phyloP scores from a whole-genome alignment of 1,140 invertebrate species.

The Orchesella cincta region DNA sequence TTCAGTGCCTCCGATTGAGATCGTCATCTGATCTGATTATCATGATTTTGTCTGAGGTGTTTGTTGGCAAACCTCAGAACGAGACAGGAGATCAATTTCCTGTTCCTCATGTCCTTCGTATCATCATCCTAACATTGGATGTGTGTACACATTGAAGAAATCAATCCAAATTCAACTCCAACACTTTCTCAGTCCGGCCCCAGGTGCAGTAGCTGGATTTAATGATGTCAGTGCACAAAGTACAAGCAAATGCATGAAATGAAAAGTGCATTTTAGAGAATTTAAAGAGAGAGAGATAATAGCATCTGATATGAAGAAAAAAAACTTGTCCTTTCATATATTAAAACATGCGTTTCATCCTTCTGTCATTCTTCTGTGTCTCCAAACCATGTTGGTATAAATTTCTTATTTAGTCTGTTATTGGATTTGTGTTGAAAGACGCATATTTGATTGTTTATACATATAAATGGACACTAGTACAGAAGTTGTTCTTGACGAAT shows the following conservation, averaged over 20 bases:
- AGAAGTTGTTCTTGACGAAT: not conserved
- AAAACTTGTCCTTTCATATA: constrained; percentile 11
- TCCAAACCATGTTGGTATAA: not conserved
- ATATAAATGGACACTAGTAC: too few species aligned
- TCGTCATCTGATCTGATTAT: not conserved
- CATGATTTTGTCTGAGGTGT: not conserved
- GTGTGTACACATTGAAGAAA: not conserved
- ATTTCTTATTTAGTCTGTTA: not conserved
- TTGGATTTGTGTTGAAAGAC: not conserved
- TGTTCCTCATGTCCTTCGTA: not conserved
- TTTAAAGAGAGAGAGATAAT: not conserved
- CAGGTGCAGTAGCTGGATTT: not conserved
- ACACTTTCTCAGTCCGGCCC: not conserved
- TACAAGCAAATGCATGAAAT: constrained; percentile 4
- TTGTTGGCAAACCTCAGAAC: constrained; percentile 3
- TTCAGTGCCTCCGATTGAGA: not conserved
- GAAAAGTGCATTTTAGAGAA: not conserved
- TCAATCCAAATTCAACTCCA: not conserved
- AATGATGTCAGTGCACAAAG: constrained; percentile 11
- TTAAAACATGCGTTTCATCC: not conserved
- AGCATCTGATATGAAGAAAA: not conserved
- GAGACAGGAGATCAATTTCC: not conserved
- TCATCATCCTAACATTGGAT: not conserved
- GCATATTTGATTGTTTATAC: not conserved
- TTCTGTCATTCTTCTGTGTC: not conserved